A percentile compares a stretch with the other conserved stretches of the same genome.
These are phyloP conservation scores for Eriocheir sinensis DNA, from an alignment of 1,140 invertebrate species.

Conservation along the genomic window DNA sequence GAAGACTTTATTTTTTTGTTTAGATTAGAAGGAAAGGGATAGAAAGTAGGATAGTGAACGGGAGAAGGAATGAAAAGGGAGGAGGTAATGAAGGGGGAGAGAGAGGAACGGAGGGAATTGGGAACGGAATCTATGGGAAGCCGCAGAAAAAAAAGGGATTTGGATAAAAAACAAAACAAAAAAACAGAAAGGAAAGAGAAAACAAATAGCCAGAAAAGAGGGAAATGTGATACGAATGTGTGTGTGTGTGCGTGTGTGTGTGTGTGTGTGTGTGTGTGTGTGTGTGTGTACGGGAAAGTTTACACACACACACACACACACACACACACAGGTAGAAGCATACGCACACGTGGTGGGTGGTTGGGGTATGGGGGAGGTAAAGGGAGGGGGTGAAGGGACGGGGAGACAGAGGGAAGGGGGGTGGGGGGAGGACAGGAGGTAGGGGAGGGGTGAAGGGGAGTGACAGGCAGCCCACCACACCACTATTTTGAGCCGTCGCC, in stretches of 20 bases:
- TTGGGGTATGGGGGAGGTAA: neutral
- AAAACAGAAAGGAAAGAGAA: neutral
- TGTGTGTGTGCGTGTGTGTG: neutral
- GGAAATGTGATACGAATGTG: neutral
- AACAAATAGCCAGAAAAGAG: too few relatives aligned
- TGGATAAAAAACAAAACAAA: neutral
- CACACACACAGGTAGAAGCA: neutral
- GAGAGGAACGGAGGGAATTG: neutral
- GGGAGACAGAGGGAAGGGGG: neutral
- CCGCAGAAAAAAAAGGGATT: too few relatives aligned
- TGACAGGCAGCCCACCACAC: neutral
- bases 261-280: neutral
- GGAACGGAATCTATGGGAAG: too few relatives aligned
- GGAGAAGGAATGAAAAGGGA: too few relatives aligned
- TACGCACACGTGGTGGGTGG: neutral
- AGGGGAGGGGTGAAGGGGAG: too few relatives aligned
- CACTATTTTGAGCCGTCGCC: neutral
- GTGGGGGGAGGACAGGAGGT: too few relatives aligned
- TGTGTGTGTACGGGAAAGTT: too few relatives aligned
- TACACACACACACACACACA: too few relatives aligned
- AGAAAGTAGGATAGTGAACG: neutral
- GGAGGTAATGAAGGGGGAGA: neutral
- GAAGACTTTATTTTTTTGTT: neutral
- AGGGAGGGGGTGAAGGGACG: neutral
- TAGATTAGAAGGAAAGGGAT: neutral